These are phyloP conservation scores for Caiman crocodilus DNA, from an alignment of 2,797 vertebrate genomes.

Conservation along the genomic window DNA sequence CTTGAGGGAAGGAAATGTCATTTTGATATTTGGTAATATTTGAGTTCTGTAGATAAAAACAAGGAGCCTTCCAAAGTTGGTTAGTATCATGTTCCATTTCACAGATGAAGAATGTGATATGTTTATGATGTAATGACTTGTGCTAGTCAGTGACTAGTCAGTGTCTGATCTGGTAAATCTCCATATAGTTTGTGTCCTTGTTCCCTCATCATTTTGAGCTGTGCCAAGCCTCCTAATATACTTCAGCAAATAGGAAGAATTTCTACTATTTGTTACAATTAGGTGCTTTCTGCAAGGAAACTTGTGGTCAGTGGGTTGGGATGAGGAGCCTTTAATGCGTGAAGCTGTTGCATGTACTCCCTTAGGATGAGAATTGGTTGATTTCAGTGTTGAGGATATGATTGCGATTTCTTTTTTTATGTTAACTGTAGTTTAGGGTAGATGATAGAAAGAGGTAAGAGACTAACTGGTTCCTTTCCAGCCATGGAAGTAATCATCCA, in stretches of 20 bases:
- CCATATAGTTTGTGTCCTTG: background rate
- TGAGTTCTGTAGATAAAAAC: background rate
- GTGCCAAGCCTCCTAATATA: background rate
- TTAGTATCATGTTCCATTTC: background rate
- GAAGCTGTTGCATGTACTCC: background rate
- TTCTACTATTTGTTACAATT: background rate
- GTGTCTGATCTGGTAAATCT: background rate
- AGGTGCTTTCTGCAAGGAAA: background rate
- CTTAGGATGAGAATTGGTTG: slow-evolving; percentile 2
- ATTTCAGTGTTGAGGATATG: background rate
- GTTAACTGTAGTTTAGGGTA: slow-evolving; percentile 61
- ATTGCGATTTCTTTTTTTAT: slow-evolving; percentile 32
- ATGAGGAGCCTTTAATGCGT: background rate
- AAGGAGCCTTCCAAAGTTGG: background rate
- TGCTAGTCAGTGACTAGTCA: background rate
- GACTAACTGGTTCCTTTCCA: slow-evolving; percentile 79
- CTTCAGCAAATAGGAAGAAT: background rate
- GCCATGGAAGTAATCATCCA: slow-evolving; percentile 79
- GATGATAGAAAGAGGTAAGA: slow-evolving; percentile 76
- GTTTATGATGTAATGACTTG: background rate
- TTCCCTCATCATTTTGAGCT: background rate
- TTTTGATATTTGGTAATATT: background rate
- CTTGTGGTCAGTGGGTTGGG: background rate
- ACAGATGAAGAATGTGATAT: background rate
- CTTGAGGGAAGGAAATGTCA: background rate